Conservation (phyloP, 2,797 vertebrate genomes). For the Rhynchonycteris naso region DNA sequence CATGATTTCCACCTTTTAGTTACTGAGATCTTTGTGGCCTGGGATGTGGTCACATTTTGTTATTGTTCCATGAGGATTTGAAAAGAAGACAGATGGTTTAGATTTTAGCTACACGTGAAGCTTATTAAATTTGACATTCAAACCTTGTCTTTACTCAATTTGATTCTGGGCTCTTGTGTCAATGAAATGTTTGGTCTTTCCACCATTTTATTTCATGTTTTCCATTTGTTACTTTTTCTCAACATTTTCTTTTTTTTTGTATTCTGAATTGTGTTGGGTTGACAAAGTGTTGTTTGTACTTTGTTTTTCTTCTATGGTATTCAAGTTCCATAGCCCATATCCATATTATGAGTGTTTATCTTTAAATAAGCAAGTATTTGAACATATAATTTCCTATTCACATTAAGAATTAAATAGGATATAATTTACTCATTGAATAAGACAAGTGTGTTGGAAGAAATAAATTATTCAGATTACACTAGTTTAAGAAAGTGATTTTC, state of each 20-base stretch:
- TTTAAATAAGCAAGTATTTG: slow-evolving; percentile 31
- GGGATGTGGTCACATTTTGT: background rate
- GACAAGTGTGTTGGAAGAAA: background rate
- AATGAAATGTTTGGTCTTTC: background rate
- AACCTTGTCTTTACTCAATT: background rate
- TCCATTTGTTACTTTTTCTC: background rate
- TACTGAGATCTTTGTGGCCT: background rate
- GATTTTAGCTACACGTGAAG: background rate
- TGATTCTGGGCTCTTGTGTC: background rate
- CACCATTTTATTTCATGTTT: background rate
- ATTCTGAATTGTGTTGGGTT: background rate
- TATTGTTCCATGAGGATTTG: background rate
- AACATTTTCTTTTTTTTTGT: background rate
- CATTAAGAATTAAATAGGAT: slow-evolving; percentile 5
- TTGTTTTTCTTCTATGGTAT: background rate
- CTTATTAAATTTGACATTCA: background rate
- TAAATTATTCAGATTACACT: background rate
- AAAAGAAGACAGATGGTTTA: slow-evolving; percentile 15
- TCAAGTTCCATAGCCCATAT: background rate
- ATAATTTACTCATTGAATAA: background rate
- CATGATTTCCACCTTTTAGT: background rate
- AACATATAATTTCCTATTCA: slow-evolving; percentile 10
- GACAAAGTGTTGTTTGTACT: background rate
- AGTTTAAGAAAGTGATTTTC: background rate
- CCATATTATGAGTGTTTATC: background rate